Conservation (phyloP, 2,797 vertebrate genomes). For the Pelochelys cantorii region DNA sequence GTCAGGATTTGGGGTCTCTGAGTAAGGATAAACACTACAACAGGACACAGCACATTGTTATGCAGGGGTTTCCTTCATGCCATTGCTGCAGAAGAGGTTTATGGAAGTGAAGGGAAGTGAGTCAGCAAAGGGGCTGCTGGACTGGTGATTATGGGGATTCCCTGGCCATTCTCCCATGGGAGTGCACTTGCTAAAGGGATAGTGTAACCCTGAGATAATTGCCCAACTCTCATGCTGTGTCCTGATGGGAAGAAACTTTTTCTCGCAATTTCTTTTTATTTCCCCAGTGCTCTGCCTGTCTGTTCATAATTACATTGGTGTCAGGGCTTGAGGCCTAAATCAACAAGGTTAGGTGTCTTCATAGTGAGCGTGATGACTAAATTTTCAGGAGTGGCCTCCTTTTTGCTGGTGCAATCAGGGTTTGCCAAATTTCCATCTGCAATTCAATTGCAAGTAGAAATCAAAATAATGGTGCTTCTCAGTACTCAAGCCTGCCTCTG, state of each 20-base stretch:
- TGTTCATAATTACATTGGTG: not conserved
- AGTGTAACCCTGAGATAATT: not conserved
- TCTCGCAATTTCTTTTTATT: not conserved
- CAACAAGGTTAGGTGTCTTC: not conserved
- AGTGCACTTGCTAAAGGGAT: not conserved
- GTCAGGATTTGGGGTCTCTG: not conserved
- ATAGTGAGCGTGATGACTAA: not conserved
- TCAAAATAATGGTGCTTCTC: not conserved
- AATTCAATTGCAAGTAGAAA: not conserved
- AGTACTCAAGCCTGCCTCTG: no score
- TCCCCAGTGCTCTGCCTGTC: rapidly evolving
- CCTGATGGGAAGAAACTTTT: not conserved
- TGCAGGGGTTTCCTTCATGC: not conserved
- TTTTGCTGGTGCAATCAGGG: not conserved
- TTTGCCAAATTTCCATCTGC: not conserved
- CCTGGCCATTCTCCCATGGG: not conserved
- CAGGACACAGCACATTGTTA: not conserved
- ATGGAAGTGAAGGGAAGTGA: not conserved
- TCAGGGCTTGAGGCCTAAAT: not conserved
- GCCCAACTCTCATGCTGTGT: not conserved
- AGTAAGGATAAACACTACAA: not conserved
- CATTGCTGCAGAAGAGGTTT: not conserved
- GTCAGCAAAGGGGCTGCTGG: not conserved
- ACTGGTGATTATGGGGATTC: not conserved
- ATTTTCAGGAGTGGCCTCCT: no score